Evolutionary conservation across 2,888 invertebrate genomes (phyloP).

Genomic region (Minunthozetes semirufus): DNA sequence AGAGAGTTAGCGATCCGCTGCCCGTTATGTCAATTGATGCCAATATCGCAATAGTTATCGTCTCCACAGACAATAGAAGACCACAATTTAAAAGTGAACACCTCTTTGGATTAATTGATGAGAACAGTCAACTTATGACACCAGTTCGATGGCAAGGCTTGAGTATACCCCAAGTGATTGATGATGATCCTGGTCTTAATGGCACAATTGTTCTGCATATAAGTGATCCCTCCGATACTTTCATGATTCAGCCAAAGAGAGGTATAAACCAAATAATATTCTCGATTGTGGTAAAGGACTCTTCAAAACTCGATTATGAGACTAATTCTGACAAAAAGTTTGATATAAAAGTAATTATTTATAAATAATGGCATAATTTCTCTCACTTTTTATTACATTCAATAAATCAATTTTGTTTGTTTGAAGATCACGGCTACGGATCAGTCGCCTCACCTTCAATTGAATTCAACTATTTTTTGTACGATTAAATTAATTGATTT

Average conservation of each 20-base stretch:
- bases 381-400: not conserved
- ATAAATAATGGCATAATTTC: no score
- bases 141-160: slow-evolving; percentile 39
- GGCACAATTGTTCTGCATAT: slow-evolving; percentile 33
- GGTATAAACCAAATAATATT: slow-evolving; percentile 41
- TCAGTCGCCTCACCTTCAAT: slow-evolving; percentile 38
- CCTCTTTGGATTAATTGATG: slow-evolving; percentile 39
- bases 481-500: slow-evolving; percentile 48
- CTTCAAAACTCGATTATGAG: slow-evolving; percentile 41
- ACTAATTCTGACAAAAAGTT: slow-evolving; percentile 1
- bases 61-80: slow-evolving; percentile 40
- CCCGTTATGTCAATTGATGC: slow-evolving; percentile 36
- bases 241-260: slow-evolving; percentile 40
- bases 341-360: not conserved
- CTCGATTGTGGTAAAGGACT: slow-evolving; percentile 40
- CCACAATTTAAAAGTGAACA: slow-evolving; percentile 38
- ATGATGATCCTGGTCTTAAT: slow-evolving; percentile 40
- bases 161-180: slow-evolving; percentile 38
- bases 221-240: slow-evolving; percentile 39
- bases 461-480: slow-evolving; percentile 42
- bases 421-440: slow-evolving; percentile 42
- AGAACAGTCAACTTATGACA: slow-evolving; percentile 40
- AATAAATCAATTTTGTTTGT: slow-evolving; percentile 4
- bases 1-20: slow-evolving; percentile 6
- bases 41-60: slow-evolving; percentile 39